Percentiles rank a stretch among this genome's conserved stretches.
phyloP scores from a whole-genome alignment of 92 coral and sea anemone genomes.

The Ricordea florida region DNA sequence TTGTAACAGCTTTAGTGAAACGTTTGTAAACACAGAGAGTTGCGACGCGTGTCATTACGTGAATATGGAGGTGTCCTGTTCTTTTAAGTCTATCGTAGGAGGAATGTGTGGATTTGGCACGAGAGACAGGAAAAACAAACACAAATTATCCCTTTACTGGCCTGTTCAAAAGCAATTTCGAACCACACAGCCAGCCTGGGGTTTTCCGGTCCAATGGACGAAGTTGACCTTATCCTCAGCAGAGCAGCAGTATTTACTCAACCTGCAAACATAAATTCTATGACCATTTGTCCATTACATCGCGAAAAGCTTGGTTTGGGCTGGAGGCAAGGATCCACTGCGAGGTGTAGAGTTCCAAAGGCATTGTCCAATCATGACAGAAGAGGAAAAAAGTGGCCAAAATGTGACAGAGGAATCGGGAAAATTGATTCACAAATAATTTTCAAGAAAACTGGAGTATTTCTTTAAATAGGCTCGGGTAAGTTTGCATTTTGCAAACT shows the following conservation, averaged over 20 bases:
- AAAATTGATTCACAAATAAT: slow-evolving; percentile 28
- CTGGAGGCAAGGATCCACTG: slow-evolving; percentile 22
- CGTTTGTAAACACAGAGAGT: too few species aligned
- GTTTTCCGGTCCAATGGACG: slow-evolving; percentile 31
- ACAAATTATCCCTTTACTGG: slow-evolving; percentile 9
- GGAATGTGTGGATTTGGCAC: slow-evolving; percentile 32
- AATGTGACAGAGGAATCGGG: slow-evolving; percentile 47
- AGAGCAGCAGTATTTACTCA: slow-evolving; percentile 33
- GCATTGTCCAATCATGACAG: slow-evolving; percentile 32
- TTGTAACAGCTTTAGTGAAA: too few species aligned
- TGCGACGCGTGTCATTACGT: too few species aligned
- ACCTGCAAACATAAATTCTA: slow-evolving; percentile 36
- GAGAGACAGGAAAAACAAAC: slow-evolving; percentile 22
- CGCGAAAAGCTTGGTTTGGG: slow-evolving; percentile 56
- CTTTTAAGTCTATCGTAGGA: slow-evolving; percentile 42
- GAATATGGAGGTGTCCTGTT: slow-evolving; percentile 38
- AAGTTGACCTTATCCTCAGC: too few species aligned
- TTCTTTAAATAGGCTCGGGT: slow-evolving; percentile 52
- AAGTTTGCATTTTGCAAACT: background rate
- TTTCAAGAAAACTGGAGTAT: slow-evolving; percentile 31
- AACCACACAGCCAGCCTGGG: slow-evolving; percentile 17
- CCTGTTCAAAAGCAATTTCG: slow-evolving; percentile 43
- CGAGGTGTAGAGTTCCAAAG: slow-evolving; percentile 50
- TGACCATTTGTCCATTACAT: slow-evolving; percentile 43
- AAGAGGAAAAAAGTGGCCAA: slow-evolving; percentile 47